These are phyloP conservation scores for Biston stratarius DNA, from an alignment of 2,888 invertebrate genomes.

Conservation along the genomic window DNA sequence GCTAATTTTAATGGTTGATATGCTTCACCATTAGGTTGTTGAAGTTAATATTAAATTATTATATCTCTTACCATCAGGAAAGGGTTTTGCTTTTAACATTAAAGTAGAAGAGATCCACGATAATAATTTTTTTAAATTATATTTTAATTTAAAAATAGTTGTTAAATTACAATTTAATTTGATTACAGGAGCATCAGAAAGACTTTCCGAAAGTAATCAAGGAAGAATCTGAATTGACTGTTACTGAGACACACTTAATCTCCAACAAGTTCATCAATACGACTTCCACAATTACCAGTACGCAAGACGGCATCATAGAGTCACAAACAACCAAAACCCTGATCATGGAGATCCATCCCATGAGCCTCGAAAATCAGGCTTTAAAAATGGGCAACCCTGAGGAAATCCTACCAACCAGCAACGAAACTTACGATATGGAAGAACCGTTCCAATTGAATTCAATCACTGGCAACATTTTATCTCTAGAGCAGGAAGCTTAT, in stretches of 20 bases:
- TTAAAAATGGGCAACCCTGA: conserved; percentile 68
- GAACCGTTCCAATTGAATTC: conserved; percentile 75
- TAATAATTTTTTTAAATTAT: too few relatives aligned
- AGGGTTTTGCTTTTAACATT: too few relatives aligned
- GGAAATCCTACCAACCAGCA: conserved; percentile 69
- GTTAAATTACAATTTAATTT: neutral
- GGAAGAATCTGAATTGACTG: conserved; percentile 66
- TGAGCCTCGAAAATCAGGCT: conserved; percentile 44
- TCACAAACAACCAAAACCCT: conserved; percentile 73
- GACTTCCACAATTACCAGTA: conserved; percentile 70
- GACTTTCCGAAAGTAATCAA: conserved; percentile 60
- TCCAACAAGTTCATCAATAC: conserved; percentile 75
- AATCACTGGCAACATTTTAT: conserved; percentile 74
- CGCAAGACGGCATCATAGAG: conserved; percentile 65
- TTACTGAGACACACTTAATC: conserved; percentile 77
- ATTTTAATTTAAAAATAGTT: too few relatives aligned
- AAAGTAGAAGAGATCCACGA: too few relatives aligned
- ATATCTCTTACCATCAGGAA: too few relatives aligned
- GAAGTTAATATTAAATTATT: too few relatives aligned
- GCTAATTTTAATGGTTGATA: neutral
- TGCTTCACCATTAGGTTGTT: too few relatives aligned
- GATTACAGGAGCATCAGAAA: conserved; percentile 55
- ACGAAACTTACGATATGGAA: conserved; percentile 50
- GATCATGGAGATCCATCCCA: conserved; percentile 75
- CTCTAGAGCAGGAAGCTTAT: conserved; percentile 77